Conservation (phyloP, 2,797 vertebrate species). For the Epinephelus awoara region DNA sequence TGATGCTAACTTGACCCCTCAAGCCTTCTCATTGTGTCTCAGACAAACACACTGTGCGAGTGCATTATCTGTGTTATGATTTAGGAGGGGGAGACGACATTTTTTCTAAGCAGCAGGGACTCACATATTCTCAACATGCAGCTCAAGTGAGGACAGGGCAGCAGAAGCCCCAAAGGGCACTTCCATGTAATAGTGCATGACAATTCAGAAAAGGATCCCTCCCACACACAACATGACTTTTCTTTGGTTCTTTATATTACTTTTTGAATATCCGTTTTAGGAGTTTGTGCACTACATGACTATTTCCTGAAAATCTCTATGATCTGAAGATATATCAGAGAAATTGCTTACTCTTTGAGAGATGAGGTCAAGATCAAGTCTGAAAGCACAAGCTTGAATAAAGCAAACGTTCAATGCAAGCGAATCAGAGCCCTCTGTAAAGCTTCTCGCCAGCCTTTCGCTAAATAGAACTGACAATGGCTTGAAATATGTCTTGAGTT, state of each 20-base stretch:
- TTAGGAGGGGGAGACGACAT: slow-evolving; percentile 49
- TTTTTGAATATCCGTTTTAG: slow-evolving; percentile 11
- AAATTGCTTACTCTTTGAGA: slow-evolving; percentile 21
- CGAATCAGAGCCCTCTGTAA: not conserved
- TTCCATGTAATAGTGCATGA: slow-evolving; percentile 54
- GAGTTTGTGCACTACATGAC: not conserved
- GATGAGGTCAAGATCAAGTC: slow-evolving; percentile 27
- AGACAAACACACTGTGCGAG: slow-evolving; percentile 62
- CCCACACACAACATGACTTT: slow-evolving; percentile 8
- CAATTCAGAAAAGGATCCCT: slow-evolving; percentile 42
- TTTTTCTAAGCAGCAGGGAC: slow-evolving; percentile 52
- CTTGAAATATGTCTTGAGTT: slow-evolving; percentile 42
- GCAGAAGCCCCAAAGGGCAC: slow-evolving; percentile 60
- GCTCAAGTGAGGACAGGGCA: slow-evolving; percentile 41
- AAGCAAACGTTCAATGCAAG: slow-evolving; percentile 14
- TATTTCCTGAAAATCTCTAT: slow-evolving; percentile 18
- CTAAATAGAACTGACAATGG: slow-evolving; percentile 31
- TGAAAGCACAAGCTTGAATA: slow-evolving; percentile 42
- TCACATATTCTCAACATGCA: slow-evolving; percentile 51
- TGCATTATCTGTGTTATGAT: slow-evolving; percentile 71
- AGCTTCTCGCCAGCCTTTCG: slow-evolving; percentile 41
- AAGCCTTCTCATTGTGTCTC: slow-evolving; percentile 70
- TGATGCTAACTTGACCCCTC: slow-evolving; percentile 65
- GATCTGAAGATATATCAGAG: not conserved
- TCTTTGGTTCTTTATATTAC: not conserved